Evolutionary conservation across 1,140 invertebrate genomes (phyloP), one percentile per base, ranked within the genome.

Genomic region (Lordiphosa clarofinis): DNA sequence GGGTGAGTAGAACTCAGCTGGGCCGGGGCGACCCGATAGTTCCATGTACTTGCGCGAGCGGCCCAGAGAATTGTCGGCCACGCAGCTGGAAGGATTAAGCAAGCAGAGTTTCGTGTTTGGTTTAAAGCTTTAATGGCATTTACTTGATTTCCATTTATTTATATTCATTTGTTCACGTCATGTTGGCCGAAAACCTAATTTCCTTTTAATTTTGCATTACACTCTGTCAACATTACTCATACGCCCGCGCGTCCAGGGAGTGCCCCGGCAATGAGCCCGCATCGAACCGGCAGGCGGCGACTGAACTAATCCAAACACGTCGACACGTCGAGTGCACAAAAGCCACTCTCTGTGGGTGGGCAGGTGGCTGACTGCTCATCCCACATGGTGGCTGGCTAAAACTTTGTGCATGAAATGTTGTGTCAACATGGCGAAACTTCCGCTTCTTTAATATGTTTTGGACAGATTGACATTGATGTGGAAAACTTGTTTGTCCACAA

Each of bases 51-150:
- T 92, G 31, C 92, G 91, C 2, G 92, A 92, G 2, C 92, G 89
- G 24, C 94, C 94, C 36, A 94, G 90, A 39, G 91, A 92, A 87
- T 95, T 95, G 74, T 93, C 91, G 0, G 93, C 93, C 15, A 92
- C 91, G 72, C 94, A 94, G 60, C 93, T 94, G 89, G 47, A 67
- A 69, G 36, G 8, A 52, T 37, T 19, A 36, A 33, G 28, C n/a
- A 9, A 50, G 0, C 10, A 13, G 10, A 46, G 13, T 8, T 31
- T 11, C 28, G 57, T 19, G 13, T 5, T 40, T 21, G 31, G 3
- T 46, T 49, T 56, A 39, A 69, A 59, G 36, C 24, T 47, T 66
- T 68, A 54, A 59, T 68, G 58, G 47, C 24, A 12, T 57, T 70
- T 69, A 56, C 61, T 70, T 70, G 46, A 35, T 39, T 43, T 4